phyloP scores from a whole-genome alignment of 2,888 invertebrate species.

The Sinelater perroti region DNA sequence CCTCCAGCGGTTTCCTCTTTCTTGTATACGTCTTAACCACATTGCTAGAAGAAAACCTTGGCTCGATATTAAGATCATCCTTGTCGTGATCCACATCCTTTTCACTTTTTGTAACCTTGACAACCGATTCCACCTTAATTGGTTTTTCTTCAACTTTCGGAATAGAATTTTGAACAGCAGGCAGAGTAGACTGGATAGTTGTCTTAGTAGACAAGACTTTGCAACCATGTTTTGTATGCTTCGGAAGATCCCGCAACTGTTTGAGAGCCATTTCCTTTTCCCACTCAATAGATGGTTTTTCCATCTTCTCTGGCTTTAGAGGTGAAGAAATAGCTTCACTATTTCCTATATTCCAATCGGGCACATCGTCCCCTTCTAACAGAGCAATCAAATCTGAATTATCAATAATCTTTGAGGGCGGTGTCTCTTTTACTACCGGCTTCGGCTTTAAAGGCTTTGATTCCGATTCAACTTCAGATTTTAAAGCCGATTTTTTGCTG shows the following conservation, averaged over 20 bases:
- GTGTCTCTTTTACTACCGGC: slow-evolving; percentile 34
- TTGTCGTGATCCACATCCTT: neutral
- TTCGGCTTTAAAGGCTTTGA: too few relatives aligned
- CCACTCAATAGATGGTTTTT: slow-evolving; percentile 49
- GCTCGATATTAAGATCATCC: slow-evolving; percentile 45
- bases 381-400: slow-evolving; percentile 67
- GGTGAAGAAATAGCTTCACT: neutral
- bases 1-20: slow-evolving; percentile 53
- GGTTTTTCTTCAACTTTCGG: too few relatives aligned
- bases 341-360: slow-evolving; percentile 38
- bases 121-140: too few relatives aligned
- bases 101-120: too few relatives aligned
- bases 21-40: slow-evolving; percentile 58
- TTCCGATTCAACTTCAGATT: neutral
- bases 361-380: slow-evolving; percentile 65
- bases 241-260: slow-evolving; percentile 64
- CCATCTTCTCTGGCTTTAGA: slow-evolving; percentile 19
- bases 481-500: neutral
- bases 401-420: slow-evolving; percentile 54
- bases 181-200: too few relatives aligned
- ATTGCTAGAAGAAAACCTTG: slow-evolving; percentile 52
- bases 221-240: slow-evolving; percentile 5
- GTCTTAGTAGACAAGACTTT: neutral
- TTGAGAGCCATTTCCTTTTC: slow-evolving; percentile 67
- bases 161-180: too few relatives aligned